Evolutionary conservation across 2,888 invertebrate species (phyloP), one percentile per base, ranked within the genome.

Genomic region (Trichopria drosophilae): DNA sequence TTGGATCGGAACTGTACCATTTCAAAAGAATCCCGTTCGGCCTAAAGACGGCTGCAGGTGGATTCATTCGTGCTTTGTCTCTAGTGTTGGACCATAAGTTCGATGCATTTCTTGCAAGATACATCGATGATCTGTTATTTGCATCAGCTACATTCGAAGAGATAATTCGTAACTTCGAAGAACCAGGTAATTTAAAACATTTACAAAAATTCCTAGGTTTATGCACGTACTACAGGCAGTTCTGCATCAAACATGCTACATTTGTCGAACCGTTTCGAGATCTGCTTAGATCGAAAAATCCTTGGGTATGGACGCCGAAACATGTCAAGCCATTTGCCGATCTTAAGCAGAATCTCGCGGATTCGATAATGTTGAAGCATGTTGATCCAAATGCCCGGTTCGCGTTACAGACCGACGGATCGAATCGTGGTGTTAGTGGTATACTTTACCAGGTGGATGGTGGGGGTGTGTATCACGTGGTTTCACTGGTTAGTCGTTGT

Each of bases 101-200:
- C 19, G 34, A 52, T 6, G 45, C 56, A 16, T 67, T 64, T 51
- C 44, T 61, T 5, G 43, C 57, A 7, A 57, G 49, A 28, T 71
- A 71, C 46, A 56, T 71, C 6, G 68, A 70, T 51, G 69, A 72
- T 51, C 26, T 70, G 2, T 34, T 69, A 1, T 58, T 71, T 3
- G 55, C 57, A 0, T 68, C 67, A 0, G 12, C 15, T 2, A 41
- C 47, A 18, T 61, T 66, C 24, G 55, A 64, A 5, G 48, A 61
- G n/a, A n/a, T n/a, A n/a, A n/a, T n/a, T n/a, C n/a, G n/a, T n/a
- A 44, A 62, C 5, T 64, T 61, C 42, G 51, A 57, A 16, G 20
- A 20, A 4, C 65, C 65, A 1, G 39, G 22, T 12, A 65, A 58
- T 15, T 19, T 60, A 31, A 63, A 61, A 52, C 55, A 65, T 15